Percentiles rank a stretch among this genome's conserved stretches.
Conservation (phyloP, 64 coral and sea anemone species). For the Stichodactyla helianthus region DNA sequence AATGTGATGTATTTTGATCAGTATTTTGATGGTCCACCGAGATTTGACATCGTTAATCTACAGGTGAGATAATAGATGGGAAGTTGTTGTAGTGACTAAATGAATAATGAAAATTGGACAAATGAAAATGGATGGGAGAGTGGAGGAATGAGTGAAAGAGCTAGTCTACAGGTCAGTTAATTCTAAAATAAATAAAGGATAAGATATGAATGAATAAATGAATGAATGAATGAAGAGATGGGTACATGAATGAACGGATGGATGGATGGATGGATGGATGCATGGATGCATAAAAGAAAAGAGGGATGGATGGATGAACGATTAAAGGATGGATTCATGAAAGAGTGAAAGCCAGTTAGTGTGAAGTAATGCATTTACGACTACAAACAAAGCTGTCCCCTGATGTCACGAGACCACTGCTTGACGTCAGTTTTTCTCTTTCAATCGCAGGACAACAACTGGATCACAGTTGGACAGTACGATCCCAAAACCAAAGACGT, state of each 20-base stretch:
- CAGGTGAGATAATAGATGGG: conserved; percentile 35
- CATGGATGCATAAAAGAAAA: too few relatives aligned
- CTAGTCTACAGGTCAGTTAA: too few relatives aligned
- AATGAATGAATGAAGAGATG: not conserved
- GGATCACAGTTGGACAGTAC: conserved; percentile 94
- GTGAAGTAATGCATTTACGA: too few relatives aligned
- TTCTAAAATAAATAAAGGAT: too few relatives aligned
- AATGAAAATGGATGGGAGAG: not conserved
- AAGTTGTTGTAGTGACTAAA: not conserved
- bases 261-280: too few relatives aligned
- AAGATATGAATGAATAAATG: not conserved
- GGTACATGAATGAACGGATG: too few relatives aligned
- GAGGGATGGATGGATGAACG: too few relatives aligned
- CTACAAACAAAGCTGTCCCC: too few relatives aligned
- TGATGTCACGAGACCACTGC: too few relatives aligned
- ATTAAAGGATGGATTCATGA: too few relatives aligned
- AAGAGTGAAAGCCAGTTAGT: too few relatives aligned
- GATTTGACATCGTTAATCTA: conserved; percentile 90
- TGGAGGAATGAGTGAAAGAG: not conserved
- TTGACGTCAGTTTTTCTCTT: not conserved
- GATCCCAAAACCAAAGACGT: conserved; percentile 66
- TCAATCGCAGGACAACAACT: conserved; percentile 57
- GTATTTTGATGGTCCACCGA: conserved; percentile 59
- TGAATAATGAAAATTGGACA: too few relatives aligned
- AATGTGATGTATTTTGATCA: conserved; percentile 92